Evolutionary conservation across 2,113 vertebrate species (phyloP), one percentile per base, ranked within the genome.

Genomic region (Oplegnathus fasciatus): DNA sequence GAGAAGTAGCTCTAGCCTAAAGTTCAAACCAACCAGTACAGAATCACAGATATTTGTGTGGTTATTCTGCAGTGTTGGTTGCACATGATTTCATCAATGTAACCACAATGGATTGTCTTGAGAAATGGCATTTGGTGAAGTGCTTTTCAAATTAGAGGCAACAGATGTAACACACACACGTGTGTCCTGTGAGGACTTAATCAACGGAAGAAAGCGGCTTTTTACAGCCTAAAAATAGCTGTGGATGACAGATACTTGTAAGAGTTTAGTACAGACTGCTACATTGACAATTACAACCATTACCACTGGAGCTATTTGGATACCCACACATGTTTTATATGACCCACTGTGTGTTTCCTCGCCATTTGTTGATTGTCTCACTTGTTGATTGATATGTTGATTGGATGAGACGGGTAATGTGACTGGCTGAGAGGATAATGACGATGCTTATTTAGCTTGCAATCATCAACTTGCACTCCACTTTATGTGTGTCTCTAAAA

Each of bases 161-260:
- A 48, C 52, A 75, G 64, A 58, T 65, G 66, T 66, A 64, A 50
- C 37, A 75, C 54, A 75, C 54, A 62, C 64, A 24, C 61, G 20
- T 1, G 3, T 34, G 30, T 60, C 52, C 42, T 61, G 54, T 9
- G 14, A 42, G 62, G 76, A 67, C 74, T 74, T 61, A 74, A 42
- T 68, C 18, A 67, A 68, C 2, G 2, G 10, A 66, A 57, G 40
- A 78, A 32, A 2, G 32, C 18, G 18, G 77, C 4, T 40, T 67
- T 68, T 7, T 13, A 22, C 6, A 37, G 30, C 40, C 24, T 68
- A 9, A 46, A 58, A 50, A 2, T 22, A 17, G 14, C 9, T 24
- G 7, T 74, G 60, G 61, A 62, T 54, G 52, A 34, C 32, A 44
- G 11, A 46, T 22, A 22, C 55, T 46, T 34, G 6, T 17, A 32